These are phyloP conservation scores for Notodromas monacha DNA, from an alignment of 2,888 invertebrate genomes.

Conservation along the genomic window DNA sequence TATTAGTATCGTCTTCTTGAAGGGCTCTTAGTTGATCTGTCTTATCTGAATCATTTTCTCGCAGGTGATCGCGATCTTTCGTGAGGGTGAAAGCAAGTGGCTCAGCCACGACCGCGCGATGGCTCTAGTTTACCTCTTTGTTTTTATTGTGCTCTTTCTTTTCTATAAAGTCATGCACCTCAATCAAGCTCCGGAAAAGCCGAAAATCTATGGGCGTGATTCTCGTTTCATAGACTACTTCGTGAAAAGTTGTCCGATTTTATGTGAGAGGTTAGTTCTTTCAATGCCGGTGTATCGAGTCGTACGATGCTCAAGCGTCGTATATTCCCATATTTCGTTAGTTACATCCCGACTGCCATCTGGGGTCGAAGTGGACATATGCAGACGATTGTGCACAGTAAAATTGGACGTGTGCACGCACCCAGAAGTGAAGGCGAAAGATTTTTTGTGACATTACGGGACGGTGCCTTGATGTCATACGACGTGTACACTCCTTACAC, in stretches of 20 bases:
- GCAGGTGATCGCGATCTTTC: too few species aligned
- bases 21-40: too few species aligned
- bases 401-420: slow-evolving; percentile 34
- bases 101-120: too few species aligned
- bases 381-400: slow-evolving; percentile 63
- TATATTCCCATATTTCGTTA: slow-evolving; percentile 19
- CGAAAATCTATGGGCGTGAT: slow-evolving; percentile 4
- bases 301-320: slow-evolving; percentile 6
- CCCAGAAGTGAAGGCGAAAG: slow-evolving; percentile 51
- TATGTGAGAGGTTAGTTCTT: too few species aligned
- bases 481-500: slow-evolving; percentile 55
- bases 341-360: slow-evolving; percentile 56
- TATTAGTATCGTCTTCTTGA: too few species aligned
- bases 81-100: too few species aligned
- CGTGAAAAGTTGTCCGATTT: too few species aligned
- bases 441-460: slow-evolving; percentile 34
- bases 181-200: neutral
- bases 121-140: too few species aligned
- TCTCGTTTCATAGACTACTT: too few species aligned
- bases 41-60: too few species aligned
- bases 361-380: slow-evolving; percentile 90
- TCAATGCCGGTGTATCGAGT: neutral
- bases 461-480: slow-evolving; percentile 64
- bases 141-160: too few species aligned
- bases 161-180: too few species aligned